phyloP scores from a whole-genome alignment of 2,888 invertebrate species.

The Malthinus seriepunctatus region DNA sequence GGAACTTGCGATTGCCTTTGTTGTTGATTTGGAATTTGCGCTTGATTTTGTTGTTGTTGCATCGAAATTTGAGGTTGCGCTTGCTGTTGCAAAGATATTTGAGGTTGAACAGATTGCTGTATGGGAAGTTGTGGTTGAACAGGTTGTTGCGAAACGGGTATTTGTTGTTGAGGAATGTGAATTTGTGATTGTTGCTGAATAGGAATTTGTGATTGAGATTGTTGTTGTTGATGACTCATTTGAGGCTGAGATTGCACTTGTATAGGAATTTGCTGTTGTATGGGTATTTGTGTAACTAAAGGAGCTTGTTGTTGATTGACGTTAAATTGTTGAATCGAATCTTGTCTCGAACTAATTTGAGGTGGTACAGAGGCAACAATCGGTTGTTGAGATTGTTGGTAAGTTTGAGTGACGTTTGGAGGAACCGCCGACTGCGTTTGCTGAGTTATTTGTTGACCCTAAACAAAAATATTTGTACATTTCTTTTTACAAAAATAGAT shows the following conservation, averaged over 20 bases:
- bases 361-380: not conserved
- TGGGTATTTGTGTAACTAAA: slow-evolving; percentile 37
- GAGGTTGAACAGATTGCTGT: slow-evolving; percentile 28
- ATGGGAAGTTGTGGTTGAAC: slow-evolving; percentile 32
- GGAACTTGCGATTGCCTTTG: slow-evolving; percentile 17
- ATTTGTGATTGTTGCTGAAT: not conserved
- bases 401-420: not conserved
- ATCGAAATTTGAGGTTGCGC: slow-evolving; percentile 30
- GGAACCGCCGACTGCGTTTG: slow-evolving; percentile 6
- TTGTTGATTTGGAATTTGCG: slow-evolving; percentile 3
- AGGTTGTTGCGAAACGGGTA: not conserved
- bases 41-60: slow-evolving; percentile 1
- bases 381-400: slow-evolving; percentile 12
- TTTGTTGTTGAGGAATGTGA: slow-evolving; percentile 13
- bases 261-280: slow-evolving; percentile 13
- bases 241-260: not conserved
- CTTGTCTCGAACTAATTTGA: slow-evolving; percentile 8
- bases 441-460: not conserved
- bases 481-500: no score
- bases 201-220: not conserved
- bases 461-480: not conserved
- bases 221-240: not conserved
- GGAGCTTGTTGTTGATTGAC: slow-evolving; percentile 20
- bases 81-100: slow-evolving; percentile 23
- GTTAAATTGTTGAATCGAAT: slow-evolving; percentile 8